Evolutionary conservation across 2,888 invertebrate species (phyloP).

Genomic region (Hoplodrina ambigua): DNA sequence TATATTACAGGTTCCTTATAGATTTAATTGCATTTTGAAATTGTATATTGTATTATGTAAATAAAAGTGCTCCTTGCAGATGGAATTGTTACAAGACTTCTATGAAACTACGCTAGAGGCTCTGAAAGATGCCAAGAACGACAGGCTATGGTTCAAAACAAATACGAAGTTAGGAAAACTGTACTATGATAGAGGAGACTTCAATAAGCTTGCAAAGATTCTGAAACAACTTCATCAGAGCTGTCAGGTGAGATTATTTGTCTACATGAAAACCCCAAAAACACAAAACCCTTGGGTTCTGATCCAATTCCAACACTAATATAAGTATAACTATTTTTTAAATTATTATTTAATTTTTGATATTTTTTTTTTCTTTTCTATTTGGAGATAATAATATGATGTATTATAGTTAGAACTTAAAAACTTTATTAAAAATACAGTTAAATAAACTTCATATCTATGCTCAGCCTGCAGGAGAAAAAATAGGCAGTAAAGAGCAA

Average conservation of each 20-base stretch:
- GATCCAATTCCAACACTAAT: neutral
- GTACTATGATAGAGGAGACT: constrained; percentile 99
- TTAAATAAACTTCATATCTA: neutral
- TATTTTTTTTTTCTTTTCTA: neutral
- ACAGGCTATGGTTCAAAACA: constrained; percentile 99
- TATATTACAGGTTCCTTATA: neutral
- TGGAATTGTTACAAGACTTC: constrained; percentile 99
- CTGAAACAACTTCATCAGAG: constrained; percentile 99
- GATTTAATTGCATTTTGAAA: constrained; percentile 16
- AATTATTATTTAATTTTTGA: neutral
- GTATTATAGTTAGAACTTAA: neutral
- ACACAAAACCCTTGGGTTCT: neutral
- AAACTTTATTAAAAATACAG: neutral
- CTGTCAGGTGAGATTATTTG: constrained; percentile 93
- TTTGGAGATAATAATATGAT: neutral
- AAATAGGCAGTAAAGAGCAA: neutral
- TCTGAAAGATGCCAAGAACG: constrained; percentile 99
- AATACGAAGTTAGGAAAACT: constrained; percentile 99
- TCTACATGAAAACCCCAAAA: neutral
- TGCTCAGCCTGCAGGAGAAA: neutral
- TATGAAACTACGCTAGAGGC: constrained; percentile 99
- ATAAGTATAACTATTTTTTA: neutral
- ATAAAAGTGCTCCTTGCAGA: constrained; percentile 88
- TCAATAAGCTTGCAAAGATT: constrained; percentile 98
- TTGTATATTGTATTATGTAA: constrained; percentile 34